Conservation (phyloP, 2,797 vertebrate genomes). For the Oryzias sinensis region DNA sequence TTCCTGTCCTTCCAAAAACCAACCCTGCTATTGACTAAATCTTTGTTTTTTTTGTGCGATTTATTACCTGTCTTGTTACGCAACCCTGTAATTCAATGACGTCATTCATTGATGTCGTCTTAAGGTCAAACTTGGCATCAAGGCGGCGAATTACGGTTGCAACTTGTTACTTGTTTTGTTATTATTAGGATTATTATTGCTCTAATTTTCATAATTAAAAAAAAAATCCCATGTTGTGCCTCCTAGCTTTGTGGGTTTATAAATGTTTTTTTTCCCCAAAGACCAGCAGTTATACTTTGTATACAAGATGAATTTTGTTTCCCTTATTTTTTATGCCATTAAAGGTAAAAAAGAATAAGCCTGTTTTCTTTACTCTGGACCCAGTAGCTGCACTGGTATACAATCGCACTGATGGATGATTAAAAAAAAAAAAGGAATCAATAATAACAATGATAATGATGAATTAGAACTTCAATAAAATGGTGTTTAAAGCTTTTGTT, state of each 20-base stretch:
- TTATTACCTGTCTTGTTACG: constrained; percentile 80
- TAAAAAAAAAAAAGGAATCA: constrained; percentile 59
- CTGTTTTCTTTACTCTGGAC: constrained; percentile 97
- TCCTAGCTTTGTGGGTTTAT: constrained; percentile 99
- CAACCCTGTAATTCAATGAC: constrained; percentile 87
- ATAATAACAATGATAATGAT: constrained; percentile 76
- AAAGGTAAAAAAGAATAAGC: constrained; percentile 82
- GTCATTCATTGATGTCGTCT: constrained; percentile 83
- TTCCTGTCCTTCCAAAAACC: constrained; percentile 95
- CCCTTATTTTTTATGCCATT: constrained; percentile 91
- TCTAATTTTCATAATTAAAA: constrained; percentile 72
- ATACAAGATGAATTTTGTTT: constrained; percentile 92
- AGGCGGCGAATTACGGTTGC: constrained; percentile 80
- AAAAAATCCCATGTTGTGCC: constrained; percentile 95
- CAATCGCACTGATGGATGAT: constrained; percentile 94
- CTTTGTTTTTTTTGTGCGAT: constrained; percentile 75
- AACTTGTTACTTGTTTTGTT: constrained; percentile 81
- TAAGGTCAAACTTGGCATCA: constrained; percentile 64
- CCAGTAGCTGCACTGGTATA: constrained; percentile 98
- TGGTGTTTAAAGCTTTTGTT: constrained; percentile 90
- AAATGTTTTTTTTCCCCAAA: constrained; percentile 89
- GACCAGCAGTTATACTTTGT: constrained; percentile 99
- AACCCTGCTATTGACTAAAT: constrained; percentile 88
- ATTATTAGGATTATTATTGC: constrained; percentile 68
- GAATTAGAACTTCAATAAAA: constrained; percentile 87